Evolutionary conservation across 2,888 invertebrate genomes (phyloP).

Genomic region (Drosophila crucigera): DNA sequence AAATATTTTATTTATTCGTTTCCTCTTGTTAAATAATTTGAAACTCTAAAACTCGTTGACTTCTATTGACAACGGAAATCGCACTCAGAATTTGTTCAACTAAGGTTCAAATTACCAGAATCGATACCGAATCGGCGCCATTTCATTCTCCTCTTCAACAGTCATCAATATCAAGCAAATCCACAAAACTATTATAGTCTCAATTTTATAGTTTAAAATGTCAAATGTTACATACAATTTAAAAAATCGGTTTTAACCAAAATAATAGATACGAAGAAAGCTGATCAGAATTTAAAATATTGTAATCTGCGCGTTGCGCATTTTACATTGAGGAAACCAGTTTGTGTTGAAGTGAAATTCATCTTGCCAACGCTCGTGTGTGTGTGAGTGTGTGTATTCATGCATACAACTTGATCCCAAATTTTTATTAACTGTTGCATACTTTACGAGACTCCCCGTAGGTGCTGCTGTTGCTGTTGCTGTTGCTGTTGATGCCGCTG

Average conservation of each 20-base stretch:
- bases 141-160: not conserved
- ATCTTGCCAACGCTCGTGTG: not conserved
- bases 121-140: not conserved
- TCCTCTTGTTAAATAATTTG: no score
- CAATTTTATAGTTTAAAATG: not conserved
- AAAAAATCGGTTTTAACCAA: no score
- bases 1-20: not conserved
- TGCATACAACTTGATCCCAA: conserved; percentile 29
- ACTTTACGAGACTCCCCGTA: conserved; percentile 58
- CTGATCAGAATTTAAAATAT: not conserved
- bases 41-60: not conserved
- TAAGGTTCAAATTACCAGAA: not conserved
- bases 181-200: not conserved
- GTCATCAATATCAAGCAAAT: not conserved
- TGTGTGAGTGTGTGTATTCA: not conserved
- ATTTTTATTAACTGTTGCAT: conserved; percentile 69
- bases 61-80: not conserved
- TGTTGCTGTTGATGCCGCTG: not conserved
- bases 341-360: not conserved
- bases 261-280: not conserved
- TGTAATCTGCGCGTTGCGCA: not conserved
- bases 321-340: not conserved
- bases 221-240: not conserved
- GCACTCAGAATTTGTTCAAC: not conserved
- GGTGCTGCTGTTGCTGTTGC: conserved; percentile 11